Conservation (phyloP, 2,113 vertebrate species). For the Proterorhinus semilunaris region DNA sequence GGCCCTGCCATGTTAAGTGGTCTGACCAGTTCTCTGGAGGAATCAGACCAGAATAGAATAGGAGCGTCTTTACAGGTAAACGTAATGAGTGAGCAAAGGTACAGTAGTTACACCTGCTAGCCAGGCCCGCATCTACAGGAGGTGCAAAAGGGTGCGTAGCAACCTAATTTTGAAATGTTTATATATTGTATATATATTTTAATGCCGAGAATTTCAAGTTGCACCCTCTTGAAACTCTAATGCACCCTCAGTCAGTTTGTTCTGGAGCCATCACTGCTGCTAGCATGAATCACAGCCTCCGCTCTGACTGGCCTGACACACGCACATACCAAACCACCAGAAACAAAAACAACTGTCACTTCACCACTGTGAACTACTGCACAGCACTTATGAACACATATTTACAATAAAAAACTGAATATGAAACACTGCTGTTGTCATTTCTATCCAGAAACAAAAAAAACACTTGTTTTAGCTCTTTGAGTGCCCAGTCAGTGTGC, state of each 20-base stretch:
- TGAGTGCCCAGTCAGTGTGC: background rate
- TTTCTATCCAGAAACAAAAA: background rate
- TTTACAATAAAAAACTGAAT: background rate
- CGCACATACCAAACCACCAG: background rate
- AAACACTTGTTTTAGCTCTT: constrained; percentile 15
- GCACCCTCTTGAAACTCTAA: too few species aligned
- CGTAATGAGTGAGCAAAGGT: constrained; percentile 22
- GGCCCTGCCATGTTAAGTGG: too few species aligned
- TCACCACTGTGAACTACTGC: background rate
- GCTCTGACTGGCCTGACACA: constrained; percentile 11
- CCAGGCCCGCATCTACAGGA: too few species aligned
- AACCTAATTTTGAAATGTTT: too few species aligned
- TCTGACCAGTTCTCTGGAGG: too few species aligned
- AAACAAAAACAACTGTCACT: constrained; percentile 13
- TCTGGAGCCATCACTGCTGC: constrained; percentile 12
- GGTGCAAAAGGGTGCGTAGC: too few species aligned
- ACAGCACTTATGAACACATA: background rate
- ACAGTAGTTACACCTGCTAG: constrained; percentile 46
- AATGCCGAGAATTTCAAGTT: too few species aligned
- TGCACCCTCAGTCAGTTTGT: too few species aligned
- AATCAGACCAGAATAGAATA: too few species aligned
- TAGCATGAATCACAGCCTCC: constrained; percentile 48
- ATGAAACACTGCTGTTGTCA: background rate
- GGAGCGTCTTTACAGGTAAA: too few species aligned
- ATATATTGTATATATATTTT: too few species aligned